Evolutionary conservation across 2,888 invertebrate genomes (phyloP).

Genomic region (Cistogaster globosa): DNA sequence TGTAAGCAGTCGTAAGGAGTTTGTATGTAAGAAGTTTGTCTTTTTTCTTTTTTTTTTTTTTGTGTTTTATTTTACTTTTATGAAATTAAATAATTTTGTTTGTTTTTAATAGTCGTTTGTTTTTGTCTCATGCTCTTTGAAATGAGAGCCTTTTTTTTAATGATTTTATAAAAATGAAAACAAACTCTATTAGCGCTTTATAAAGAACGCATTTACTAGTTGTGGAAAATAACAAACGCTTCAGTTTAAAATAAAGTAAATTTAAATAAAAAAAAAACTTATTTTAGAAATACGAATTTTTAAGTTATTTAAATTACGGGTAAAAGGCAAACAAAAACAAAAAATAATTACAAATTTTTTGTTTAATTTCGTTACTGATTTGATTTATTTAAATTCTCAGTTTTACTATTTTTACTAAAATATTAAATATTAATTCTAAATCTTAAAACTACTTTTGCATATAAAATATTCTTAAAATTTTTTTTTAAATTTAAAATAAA

Average conservation of each 20-base stretch:
- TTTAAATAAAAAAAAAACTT: background rate
- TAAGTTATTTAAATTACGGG: too few relatives aligned
- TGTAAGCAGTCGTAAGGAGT: slow-evolving; percentile 67
- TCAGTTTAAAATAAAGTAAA: background rate
- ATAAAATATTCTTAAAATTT: too few relatives aligned
- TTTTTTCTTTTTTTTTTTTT: slow-evolving; percentile 11
- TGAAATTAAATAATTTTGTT: slow-evolving; percentile 37
- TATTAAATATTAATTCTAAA: too few relatives aligned
- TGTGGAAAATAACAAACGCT: slow-evolving; percentile 34
- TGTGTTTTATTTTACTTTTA: slow-evolving; percentile 30
- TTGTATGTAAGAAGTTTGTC: slow-evolving; percentile 63
- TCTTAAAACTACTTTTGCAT: too few relatives aligned
- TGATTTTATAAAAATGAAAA: slow-evolving; percentile 26
- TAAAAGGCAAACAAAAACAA: too few relatives aligned
- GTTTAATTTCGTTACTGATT: background rate
- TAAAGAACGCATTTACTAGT: slow-evolving; percentile 44
- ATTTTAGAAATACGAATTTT: background rate
- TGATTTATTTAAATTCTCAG: background rate
- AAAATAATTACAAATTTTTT: too few relatives aligned
- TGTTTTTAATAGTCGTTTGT: background rate
- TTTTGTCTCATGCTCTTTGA: background rate
- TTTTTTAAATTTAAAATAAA: too few relatives aligned
- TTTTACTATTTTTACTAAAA: too few relatives aligned
- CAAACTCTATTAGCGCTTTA: slow-evolving; percentile 11
- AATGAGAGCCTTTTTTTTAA: background rate